Evolutionary conservation across 2,888 invertebrate genomes (phyloP).

Genomic region (Lumbricus terrestris): DNA sequence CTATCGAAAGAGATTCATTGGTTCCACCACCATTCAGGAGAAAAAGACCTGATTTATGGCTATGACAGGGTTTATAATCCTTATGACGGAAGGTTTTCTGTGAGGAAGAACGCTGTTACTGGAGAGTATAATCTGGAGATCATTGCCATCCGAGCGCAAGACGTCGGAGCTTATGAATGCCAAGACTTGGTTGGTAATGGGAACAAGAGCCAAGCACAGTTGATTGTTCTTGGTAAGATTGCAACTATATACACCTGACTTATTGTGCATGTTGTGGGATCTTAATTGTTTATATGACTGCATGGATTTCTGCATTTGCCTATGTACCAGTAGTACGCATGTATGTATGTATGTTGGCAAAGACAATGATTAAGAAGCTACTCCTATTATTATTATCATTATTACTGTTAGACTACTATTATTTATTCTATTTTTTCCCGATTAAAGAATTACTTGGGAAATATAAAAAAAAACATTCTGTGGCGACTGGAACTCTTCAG

Average conservation of each 20-base stretch:
- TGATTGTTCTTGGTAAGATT: not conserved
- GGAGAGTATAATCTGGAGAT: not conserved
- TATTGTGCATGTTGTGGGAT: not conserved
- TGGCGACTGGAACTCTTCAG: too few species aligned
- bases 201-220: slow-evolving; percentile 4
- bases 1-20: not conserved
- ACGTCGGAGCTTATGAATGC: not conserved
- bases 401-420: too few species aligned
- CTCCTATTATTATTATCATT: too few species aligned
- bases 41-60: not conserved
- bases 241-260: not conserved
- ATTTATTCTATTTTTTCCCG: too few species aligned
- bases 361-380: too few species aligned
- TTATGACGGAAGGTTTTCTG: not conserved
- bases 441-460: too few species aligned
- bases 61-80: not conserved
- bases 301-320: too few species aligned
- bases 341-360: too few species aligned
- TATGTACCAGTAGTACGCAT: too few species aligned
- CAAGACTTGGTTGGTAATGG: not conserved
- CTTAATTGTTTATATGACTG: not conserved
- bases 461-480: too few species aligned
- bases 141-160: not conserved
- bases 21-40: not conserved
- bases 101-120: not conserved